These are phyloP conservation scores for Plebejus melissa DNA, from an alignment of 2,888 invertebrate species.

Conservation along the genomic window DNA sequence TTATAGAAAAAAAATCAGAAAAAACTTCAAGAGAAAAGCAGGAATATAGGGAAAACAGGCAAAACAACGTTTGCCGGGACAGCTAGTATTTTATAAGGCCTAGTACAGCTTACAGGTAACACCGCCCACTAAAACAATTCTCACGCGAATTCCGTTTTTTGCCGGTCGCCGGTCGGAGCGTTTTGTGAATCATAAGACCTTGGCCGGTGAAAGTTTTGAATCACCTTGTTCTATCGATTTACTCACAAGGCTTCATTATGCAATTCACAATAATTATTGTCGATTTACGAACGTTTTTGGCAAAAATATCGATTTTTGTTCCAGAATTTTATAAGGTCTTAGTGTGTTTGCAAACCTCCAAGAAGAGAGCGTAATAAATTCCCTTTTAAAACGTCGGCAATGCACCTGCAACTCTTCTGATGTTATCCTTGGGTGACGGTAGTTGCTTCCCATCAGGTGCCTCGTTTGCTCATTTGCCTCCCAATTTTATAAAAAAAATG, in stretches of 20 bases:
- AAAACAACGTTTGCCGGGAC: no score
- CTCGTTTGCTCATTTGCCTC: no score
- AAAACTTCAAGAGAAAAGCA: no score
- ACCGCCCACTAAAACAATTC: constrained; percentile 2
- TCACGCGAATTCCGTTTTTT: neutral
- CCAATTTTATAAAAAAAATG: no score
- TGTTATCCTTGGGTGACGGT: no score
- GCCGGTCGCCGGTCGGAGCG: neutral
- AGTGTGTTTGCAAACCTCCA: neutral
- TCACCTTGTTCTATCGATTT: constrained; percentile 16
- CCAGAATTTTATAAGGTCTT: neutral
- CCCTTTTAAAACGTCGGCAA: no score
- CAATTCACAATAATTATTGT: neutral
- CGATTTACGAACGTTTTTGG: neutral
- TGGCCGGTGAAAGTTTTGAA: constrained; percentile 4
- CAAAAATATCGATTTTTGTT: neutral
- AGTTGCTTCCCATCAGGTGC: no score
- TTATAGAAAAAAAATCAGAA: no score
- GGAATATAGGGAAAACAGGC: no score
- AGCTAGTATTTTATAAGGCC: no score
- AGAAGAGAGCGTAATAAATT: no score
- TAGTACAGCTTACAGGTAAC: neutral
- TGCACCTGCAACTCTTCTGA: no score
- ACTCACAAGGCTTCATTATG: constrained; percentile 4
- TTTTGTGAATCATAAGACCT: constrained; percentile 19